Conservation (phyloP, 2,888 invertebrate genomes). For the Herminia tarsipennalis region DNA sequence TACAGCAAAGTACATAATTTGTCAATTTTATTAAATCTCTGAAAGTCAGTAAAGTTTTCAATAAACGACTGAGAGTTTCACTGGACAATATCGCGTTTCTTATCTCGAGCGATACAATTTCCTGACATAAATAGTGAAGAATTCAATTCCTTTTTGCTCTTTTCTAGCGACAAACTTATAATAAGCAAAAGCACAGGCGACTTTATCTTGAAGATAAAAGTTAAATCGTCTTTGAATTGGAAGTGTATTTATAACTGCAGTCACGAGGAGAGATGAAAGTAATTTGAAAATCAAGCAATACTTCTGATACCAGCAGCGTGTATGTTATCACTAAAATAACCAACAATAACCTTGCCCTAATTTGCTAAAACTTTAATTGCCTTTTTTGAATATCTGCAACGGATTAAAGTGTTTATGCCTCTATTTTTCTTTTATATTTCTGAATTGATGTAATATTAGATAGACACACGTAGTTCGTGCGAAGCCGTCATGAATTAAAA, state of each 20-base stretch:
- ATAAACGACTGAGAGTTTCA: conserved; percentile 13
- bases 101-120: conserved; percentile 14
- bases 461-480: conserved; percentile 48
- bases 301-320: too few species aligned
- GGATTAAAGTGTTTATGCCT: too few species aligned
- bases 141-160: not conserved
- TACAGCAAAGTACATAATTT: conserved; percentile 24
- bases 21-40: conserved; percentile 30
- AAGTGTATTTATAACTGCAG: too few species aligned
- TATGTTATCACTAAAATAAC: too few species aligned
- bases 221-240: too few species aligned
- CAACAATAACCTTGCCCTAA: too few species aligned
- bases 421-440: not conserved
- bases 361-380: too few species aligned
- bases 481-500: conserved; percentile 55
- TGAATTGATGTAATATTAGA: conserved; percentile 3
- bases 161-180: not conserved
- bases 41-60: conserved; percentile 21
- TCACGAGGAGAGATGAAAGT: too few species aligned
- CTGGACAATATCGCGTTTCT: conserved; percentile 2
- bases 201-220: too few species aligned
- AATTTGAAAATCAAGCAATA: too few species aligned
- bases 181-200: not conserved
- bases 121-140: conserved; percentile 14
- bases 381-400: too few species aligned